Percentiles rank a stretch among this genome's conserved stretches.
Conservation (phyloP, 2,113 vertebrate species). For the Ceratotherium simum region DNA sequence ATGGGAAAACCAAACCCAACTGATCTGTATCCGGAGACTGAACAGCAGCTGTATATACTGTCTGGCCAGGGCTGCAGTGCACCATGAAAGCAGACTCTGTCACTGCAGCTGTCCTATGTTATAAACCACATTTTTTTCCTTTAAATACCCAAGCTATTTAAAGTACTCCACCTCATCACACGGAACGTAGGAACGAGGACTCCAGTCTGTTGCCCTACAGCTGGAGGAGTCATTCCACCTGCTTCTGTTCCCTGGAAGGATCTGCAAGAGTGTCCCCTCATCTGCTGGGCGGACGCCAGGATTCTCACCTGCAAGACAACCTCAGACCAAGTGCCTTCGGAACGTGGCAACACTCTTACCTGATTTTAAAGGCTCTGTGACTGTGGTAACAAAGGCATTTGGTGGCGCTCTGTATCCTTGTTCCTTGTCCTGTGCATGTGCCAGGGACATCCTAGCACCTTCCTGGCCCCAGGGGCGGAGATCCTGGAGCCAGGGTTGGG, state of each 20-base stretch:
- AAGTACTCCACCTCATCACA: background rate
- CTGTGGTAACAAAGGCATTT: background rate
- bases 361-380: background rate
- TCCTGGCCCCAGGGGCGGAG: background rate
- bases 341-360: conserved; percentile 49
- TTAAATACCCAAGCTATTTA: conserved; percentile 56
- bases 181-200: background rate
- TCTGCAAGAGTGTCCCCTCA: conserved; percentile 69
- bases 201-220: background rate
- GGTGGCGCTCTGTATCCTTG: background rate
- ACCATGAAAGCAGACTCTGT: background rate
- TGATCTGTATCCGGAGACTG: background rate
- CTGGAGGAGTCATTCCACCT: conserved; percentile 73
- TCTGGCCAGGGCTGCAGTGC: background rate
- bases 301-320: conserved; percentile 61
- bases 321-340: conserved; percentile 63
- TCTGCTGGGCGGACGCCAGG: conserved; percentile 75
- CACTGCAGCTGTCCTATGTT: conserved; percentile 17
- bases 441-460: background rate
- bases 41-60: background rate
- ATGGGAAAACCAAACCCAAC: background rate
- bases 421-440: background rate
- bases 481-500: background rate
- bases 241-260: conserved; percentile 68
- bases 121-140: background rate